phyloP scores from a whole-genome alignment of 2,888 invertebrate genomes.

The Sabatieria punctata region DNA sequence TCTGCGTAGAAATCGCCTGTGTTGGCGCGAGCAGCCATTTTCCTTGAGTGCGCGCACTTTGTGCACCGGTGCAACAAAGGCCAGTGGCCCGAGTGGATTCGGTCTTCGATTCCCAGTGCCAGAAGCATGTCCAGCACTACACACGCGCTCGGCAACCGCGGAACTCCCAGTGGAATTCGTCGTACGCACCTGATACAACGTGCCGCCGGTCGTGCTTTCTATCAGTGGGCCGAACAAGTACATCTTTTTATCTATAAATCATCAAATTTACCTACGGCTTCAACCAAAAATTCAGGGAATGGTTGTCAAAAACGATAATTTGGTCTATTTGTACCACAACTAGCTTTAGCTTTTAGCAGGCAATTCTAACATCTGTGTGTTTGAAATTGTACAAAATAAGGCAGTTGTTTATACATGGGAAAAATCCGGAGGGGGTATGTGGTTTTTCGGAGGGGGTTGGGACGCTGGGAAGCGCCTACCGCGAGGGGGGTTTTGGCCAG shows the following conservation, averaged over 20 bases:
- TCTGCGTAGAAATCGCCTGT: conserved; percentile 62
- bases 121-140: not conserved
- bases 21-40: conserved; percentile 69
- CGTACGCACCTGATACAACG: conserved; percentile 53
- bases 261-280: not conserved
- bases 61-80: conserved; percentile 95
- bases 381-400: too few relatives aligned
- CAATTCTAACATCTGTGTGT: too few relatives aligned
- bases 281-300: too few relatives aligned
- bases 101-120: conserved; percentile 10
- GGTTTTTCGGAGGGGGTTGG: too few relatives aligned
- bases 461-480: too few relatives aligned
- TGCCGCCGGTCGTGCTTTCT: conserved; percentile 87
- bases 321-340: too few relatives aligned
- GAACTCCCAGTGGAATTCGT: conserved; percentile 42
- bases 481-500: too few relatives aligned
- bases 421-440: too few relatives aligned
- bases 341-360: too few relatives aligned
- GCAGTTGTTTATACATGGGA: too few relatives aligned
- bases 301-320: too few relatives aligned
- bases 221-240: conserved; percentile 71
- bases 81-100: conserved; percentile 77
- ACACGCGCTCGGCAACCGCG: conserved; percentile 30
- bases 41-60: conserved; percentile 85
- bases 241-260: not conserved